Evolutionary conservation across 2,797 vertebrate species (phyloP), one percentile per base, ranked within the genome.

Genomic region (Aeoliscus strigatus): DNA sequence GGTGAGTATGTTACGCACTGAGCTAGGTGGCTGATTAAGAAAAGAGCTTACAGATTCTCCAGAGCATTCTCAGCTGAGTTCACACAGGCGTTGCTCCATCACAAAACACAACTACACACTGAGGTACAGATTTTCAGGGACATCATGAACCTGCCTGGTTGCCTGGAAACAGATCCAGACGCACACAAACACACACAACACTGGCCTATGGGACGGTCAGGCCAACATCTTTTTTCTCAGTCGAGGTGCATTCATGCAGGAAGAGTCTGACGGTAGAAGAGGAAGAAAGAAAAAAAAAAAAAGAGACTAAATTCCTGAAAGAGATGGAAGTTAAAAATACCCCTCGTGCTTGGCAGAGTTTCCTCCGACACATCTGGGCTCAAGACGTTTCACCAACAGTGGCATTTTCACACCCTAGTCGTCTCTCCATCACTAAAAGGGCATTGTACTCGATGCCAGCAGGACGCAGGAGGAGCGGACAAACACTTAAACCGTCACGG

Each of bases 91-190:
- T 60, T 55, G 16, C 45, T 41, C 28, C 14, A 11, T 12, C 14
- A 47, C 11, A 10, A 42, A 66, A 51, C 31, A 50, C 27, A 48
- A 70, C 76, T 64, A 58, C 64, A 71, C 55, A 70, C 56, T 38
- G 38, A 54, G 30, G 28, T 23, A 55, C 30, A 23, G 43, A 73
- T 51, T 26, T 17, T 10, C 2, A 24, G 27, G 68, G 56, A 65
- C 65, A 63, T 54, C 60, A 67, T 6, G 8, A 33, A 28, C 43
- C 27, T 9, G 13, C 3, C 0, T 27, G 14, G 57, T 42, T 56
- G 45, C 54, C 42, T 57, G 24, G 30, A 64, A 59, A 76, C 67
- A 41, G 18, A 54, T 17, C 23, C 49, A 58, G 34, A 37, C 35
- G 18, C 31, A 56, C 35, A 41, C 40, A 66, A 47, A 54, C 36